These are phyloP conservation scores for Cavia porcellus DNA, from an alignment of 2,113 vertebrate genomes.

Conservation along the genomic window DNA sequence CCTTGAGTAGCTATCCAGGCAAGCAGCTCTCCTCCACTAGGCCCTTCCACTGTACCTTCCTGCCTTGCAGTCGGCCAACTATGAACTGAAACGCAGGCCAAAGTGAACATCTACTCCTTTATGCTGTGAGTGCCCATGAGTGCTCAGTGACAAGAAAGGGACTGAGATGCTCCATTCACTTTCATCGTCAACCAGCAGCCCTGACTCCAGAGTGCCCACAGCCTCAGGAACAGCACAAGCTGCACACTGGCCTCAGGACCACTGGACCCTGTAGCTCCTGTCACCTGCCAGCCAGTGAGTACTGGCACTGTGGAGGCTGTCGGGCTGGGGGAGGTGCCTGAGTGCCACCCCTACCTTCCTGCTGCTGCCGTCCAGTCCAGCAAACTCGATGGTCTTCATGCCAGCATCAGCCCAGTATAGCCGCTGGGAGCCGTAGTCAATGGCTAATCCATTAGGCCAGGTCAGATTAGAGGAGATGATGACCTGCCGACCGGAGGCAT, in stretches of 20 bases:
- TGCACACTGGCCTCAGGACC: not conserved
- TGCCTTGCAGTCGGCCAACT: not conserved
- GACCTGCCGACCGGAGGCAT: constrained; percentile 94
- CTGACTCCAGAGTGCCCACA: not conserved
- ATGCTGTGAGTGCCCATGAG: not conserved
- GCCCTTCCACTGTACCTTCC: not conserved
- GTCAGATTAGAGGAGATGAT: constrained; percentile 98
- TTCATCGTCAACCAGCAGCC: not conserved
- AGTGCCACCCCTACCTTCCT: constrained; percentile 90
- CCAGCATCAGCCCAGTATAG: constrained; percentile 99
- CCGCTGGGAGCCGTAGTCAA: constrained; percentile 95
- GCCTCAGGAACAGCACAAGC: not conserved
- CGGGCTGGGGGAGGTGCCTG: not conserved
- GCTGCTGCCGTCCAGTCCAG: constrained; percentile 94
- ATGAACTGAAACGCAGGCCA: not conserved
- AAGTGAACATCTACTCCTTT: not conserved
- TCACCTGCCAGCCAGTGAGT: not conserved
- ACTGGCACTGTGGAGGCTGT: not conserved
- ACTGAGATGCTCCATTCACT: not conserved
- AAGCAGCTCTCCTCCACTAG: not conserved
- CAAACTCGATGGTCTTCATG: constrained; percentile 98
- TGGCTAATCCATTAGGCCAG: constrained; percentile 98
- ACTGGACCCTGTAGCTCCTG: not conserved
- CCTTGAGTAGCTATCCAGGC: not conserved
- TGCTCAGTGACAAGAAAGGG: not conserved